These are phyloP conservation scores for Malacoraja senta DNA, from an alignment of 2,797 vertebrate genomes.

Conservation along the genomic window DNA sequence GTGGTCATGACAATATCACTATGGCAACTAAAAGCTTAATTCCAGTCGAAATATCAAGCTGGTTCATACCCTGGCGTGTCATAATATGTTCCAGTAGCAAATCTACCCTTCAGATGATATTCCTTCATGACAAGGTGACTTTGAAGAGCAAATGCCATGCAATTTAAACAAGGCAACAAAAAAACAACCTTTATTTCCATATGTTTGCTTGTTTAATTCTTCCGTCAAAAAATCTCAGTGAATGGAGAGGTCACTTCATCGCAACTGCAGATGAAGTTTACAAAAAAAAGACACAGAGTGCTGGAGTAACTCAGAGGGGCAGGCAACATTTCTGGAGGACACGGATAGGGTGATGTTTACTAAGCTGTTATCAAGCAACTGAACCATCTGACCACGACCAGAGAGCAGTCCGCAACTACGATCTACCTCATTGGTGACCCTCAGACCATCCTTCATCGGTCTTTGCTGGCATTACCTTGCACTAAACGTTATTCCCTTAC, in stretches of 20 bases:
- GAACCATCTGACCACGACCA: no score
- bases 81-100: background rate
- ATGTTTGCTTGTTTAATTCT: background rate
- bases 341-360: no score
- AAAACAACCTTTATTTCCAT: no score
- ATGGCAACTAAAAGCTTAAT: conserved; percentile 13
- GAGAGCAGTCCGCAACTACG: no score
- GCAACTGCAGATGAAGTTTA: background rate
- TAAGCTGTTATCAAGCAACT: no score
- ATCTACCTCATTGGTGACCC: no score
- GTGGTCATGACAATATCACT: background rate
- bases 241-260: background rate
- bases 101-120: background rate
- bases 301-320: no score
- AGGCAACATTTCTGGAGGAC: no score
- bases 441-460: no score
- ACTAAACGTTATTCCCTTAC: no score
- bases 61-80: background rate
- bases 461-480: no score
- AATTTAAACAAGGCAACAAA: background rate
- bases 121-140: conserved; percentile 15
- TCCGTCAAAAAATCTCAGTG: background rate
- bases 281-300: no score
- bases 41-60: background rate
- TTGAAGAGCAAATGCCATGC: background rate